Evolutionary conservation across 2,113 vertebrate genomes (phyloP).

Genomic region (Mormyrus lacerda): DNA sequence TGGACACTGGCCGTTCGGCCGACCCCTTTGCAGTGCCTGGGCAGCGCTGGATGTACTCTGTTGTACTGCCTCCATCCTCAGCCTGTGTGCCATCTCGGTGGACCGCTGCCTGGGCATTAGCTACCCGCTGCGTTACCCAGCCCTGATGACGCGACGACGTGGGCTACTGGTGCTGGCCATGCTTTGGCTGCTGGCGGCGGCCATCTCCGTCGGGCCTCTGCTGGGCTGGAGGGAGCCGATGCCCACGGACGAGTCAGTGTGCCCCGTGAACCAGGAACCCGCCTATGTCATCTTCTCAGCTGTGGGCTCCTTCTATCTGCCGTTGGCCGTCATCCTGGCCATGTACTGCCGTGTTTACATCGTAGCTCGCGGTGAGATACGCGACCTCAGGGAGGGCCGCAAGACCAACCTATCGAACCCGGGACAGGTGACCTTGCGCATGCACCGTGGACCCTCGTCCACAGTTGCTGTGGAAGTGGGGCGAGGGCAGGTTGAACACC

Average conservation of each 20-base stretch:
- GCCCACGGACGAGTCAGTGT: slow-evolving; percentile 80
- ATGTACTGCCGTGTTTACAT: slow-evolving; percentile 93
- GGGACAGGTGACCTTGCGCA: slow-evolving; percentile 74
- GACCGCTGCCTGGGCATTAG: slow-evolving; percentile 90
- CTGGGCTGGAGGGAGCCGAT: slow-evolving; percentile 90
- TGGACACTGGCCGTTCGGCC: slow-evolving; percentile 85
- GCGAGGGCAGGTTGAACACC: neutral
- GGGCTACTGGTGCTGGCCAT: slow-evolving; percentile 69
- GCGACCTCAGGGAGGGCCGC: slow-evolving; percentile 60
- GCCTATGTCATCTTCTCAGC: slow-evolving; percentile 89
- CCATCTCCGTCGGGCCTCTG: slow-evolving; percentile 84
- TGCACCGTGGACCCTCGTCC: slow-evolving; percentile 66
- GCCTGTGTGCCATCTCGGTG: slow-evolving; percentile 89
- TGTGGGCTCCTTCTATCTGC: slow-evolving; percentile 88
- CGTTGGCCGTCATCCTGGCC: slow-evolving; percentile 77
- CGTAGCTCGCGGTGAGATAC: slow-evolving; percentile 75
- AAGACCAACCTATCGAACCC: slow-evolving; percentile 62
- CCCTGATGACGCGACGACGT: slow-evolving; percentile 71
- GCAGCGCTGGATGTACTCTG: slow-evolving; percentile 90
- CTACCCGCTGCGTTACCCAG: slow-evolving; percentile 81
- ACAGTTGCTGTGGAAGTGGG: neutral
- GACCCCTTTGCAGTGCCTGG: slow-evolving; percentile 86
- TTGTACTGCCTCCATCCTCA: slow-evolving; percentile 92
- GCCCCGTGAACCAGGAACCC: slow-evolving; percentile 82
- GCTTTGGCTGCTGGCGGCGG: slow-evolving; percentile 80